Conservation (phyloP, 2,113 vertebrate genomes). For the Ariopsis seemanni region DNA sequence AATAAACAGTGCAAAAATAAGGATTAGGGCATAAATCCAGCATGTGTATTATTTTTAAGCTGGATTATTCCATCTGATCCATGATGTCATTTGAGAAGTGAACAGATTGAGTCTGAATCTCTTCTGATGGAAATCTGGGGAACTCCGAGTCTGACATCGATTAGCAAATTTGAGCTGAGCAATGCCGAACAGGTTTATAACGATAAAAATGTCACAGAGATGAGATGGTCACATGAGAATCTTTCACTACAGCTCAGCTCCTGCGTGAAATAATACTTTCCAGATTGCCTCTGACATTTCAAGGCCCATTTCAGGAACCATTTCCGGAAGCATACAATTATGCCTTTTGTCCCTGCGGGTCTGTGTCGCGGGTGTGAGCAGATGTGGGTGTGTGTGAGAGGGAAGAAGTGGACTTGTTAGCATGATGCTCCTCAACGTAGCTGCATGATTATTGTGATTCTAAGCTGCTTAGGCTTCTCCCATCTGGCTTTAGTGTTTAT, state of each 20-base stretch:
- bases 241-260: neutral
- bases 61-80: conserved; percentile 15
- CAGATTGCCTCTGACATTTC: conserved; percentile 3
- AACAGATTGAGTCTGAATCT: neutral
- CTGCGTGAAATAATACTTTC: neutral
- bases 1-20: neutral
- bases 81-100: neutral
- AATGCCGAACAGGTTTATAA: neutral
- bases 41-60: neutral
- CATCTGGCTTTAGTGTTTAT: conserved; percentile 79
- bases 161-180: neutral
- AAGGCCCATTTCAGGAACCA: neutral
- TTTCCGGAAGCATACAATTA: conserved; percentile 1
- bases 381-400: conserved; percentile 4
- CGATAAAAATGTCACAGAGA: neutral
- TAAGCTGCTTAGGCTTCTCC: conserved; percentile 79
- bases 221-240: neutral
- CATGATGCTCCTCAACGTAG: conserved; percentile 66
- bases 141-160: neutral
- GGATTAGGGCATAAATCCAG: neutral
- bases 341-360: conserved; percentile 16
- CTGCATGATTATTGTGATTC: conserved; percentile 76
- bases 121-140: neutral
- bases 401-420: conserved; percentile 24
- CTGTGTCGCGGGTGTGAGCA: neutral